phyloP scores from a whole-genome alignment of 2,113 vertebrate species.

The zebrafish (Danio rerio) region DNA sequence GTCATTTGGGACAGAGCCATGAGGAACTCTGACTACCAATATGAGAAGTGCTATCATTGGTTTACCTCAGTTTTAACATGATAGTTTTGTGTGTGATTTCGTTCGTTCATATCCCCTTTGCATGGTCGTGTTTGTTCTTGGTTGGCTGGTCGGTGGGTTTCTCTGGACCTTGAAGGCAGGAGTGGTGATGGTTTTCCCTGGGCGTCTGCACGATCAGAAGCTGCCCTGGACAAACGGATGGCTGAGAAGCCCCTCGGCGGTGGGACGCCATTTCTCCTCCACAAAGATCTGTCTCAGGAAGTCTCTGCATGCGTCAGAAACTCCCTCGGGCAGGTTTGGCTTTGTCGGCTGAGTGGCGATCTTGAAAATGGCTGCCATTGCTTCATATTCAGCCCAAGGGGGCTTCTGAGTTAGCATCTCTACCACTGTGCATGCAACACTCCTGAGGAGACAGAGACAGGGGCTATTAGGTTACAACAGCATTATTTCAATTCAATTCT shows the following conservation, averaged over 20 bases:
- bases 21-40: not conserved
- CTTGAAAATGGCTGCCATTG: constrained; percentile 93
- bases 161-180: constrained; percentile 63
- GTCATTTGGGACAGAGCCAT: constrained; percentile 7
- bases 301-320: constrained; percentile 83
- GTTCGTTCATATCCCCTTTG: not conserved
- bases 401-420: constrained; percentile 94
- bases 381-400: constrained; percentile 90
- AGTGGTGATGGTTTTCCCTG: constrained; percentile 58
- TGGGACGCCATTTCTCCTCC: constrained; percentile 89
- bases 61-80: too few relatives aligned
- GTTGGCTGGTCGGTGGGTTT: constrained; percentile 52
- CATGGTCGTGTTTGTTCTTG: constrained; percentile 48
- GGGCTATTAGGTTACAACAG: not conserved
- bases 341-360: constrained; percentile 92
- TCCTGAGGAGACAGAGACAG: constrained; percentile 73
- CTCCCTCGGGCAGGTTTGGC: constrained; percentile 82
- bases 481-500: not conserved
- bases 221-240: constrained; percentile 83
- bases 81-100: too few relatives aligned
- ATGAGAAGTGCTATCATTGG: not conserved
- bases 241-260: constrained; percentile 84
- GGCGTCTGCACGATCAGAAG: constrained; percentile 74
- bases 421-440: constrained; percentile 89
- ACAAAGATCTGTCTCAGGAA: constrained; percentile 89